Evolutionary conservation across 2,113 vertebrate genomes (phyloP), one percentile per base, ranked within the genome.

Genomic region (Halcyon malimbica): DNA sequence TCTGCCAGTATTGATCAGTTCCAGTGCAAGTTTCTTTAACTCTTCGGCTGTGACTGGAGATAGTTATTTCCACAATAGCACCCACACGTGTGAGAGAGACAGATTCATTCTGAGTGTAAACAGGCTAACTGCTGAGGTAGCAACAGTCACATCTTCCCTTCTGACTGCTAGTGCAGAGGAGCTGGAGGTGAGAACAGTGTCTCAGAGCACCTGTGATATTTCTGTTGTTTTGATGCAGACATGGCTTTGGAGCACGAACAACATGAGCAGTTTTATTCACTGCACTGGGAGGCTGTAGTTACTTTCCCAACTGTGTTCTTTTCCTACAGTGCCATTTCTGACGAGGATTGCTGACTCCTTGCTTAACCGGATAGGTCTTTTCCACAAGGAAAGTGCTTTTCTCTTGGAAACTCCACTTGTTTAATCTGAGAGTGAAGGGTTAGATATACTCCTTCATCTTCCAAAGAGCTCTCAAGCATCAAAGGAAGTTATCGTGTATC

Each of bases 1-100:
- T 53, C 44, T 82, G 48, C 91, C 91, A 73, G 20, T 51, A 51
- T 59, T 65, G 81, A 83, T 83, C 62, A 57, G 39, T 91, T 93
- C 73, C 89, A 87, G 53, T 67, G 87, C 59, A 73, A 0, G 73
- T 89, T 53, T 76, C 14, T 26, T 71, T 67, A 79, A 53, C 53
- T 91, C 89, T 53, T 68, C 64, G 54, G 10, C 69, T 73, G n/a
- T 53, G 67, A 28, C 39, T 82, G 77, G 65, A 23, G 35, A 13
- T 13, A 11, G 13, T 78, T 50, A 20, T 8, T 91, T 88, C 57
- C 59, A 29, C 16, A 15, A 1, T 1, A 69, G n/a, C n/a, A 20
- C 42, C 67, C 33, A 12, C 33, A 9, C 0, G 2, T 24, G n/a
- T 44, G 76, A n/a, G 46, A 31, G 44, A 19, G 16, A 28, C 9